phyloP scores from a whole-genome alignment of 1,140 invertebrate genomes.

The Lordiphosa mommai region DNA sequence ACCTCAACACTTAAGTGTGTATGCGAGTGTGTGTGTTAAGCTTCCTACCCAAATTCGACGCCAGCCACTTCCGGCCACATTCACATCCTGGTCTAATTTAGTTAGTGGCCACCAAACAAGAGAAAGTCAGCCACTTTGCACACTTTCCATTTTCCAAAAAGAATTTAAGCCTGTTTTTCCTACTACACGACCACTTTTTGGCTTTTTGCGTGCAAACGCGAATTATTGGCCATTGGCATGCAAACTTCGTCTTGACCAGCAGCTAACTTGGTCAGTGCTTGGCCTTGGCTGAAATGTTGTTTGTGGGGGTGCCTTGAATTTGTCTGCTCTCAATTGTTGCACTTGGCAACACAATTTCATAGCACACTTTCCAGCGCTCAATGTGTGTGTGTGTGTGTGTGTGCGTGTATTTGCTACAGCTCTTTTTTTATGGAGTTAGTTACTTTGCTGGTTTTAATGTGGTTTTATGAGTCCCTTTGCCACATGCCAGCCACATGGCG shows the following conservation, averaged over 20 bases:
- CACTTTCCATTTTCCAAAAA: slow-evolving; percentile 54
- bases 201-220: slow-evolving; percentile 51
- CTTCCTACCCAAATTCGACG: slow-evolving; percentile 31
- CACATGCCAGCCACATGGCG: not conserved
- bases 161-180: slow-evolving; percentile 42
- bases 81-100: slow-evolving; percentile 60
- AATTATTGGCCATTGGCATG: slow-evolving; percentile 74
- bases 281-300: slow-evolving; percentile 22
- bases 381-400: too few species aligned
- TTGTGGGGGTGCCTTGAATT: slow-evolving; percentile 14
- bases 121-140: slow-evolving; percentile 13
- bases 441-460: not conserved
- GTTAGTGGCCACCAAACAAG: not conserved
- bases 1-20: slow-evolving; percentile 52
- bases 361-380: too few species aligned
- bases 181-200: slow-evolving; percentile 17
- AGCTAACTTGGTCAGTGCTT: slow-evolving; percentile 11
- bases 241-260: slow-evolving; percentile 56
- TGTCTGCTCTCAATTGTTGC: slow-evolving; percentile 55
- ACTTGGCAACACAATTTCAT: slow-evolving; percentile 28
- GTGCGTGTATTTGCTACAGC: too few species aligned
- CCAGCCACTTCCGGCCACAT: slow-evolving; percentile 48
- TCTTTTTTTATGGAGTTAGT: not conserved
- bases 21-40: slow-evolving; percentile 10
- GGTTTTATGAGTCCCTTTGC: slow-evolving; percentile 12